phyloP scores from a whole-genome alignment of 2,888 invertebrate species.

The Criorhina ranunculi region DNA sequence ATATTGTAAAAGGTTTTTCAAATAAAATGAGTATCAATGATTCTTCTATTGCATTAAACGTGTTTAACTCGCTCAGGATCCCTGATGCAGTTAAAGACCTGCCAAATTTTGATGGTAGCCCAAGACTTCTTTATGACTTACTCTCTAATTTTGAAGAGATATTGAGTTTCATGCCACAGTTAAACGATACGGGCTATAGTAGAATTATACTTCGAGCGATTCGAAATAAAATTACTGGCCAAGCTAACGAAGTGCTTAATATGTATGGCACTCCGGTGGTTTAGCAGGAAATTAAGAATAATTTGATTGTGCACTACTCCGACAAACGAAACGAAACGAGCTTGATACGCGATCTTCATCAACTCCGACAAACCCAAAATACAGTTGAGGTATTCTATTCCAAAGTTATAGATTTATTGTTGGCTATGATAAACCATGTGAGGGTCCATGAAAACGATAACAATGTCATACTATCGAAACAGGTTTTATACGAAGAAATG shows the following conservation, averaged over 20 bases:
- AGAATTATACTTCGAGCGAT: conserved; percentile 64
- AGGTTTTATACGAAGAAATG: too few species aligned
- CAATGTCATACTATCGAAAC: conserved; percentile 64
- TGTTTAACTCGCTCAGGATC: conserved; percentile 40
- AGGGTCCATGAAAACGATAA: conserved; percentile 51
- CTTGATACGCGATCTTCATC: conserved; percentile 59
- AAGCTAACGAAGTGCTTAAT: conserved; percentile 72
- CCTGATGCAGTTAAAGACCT: conserved; percentile 70
- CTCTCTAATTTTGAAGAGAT: conserved; percentile 68
- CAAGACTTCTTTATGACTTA: conserved; percentile 49
- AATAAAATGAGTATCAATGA: too few species aligned
- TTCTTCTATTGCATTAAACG: background rate
- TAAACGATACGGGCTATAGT: conserved; percentile 42
- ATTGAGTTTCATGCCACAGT: conserved; percentile 17
- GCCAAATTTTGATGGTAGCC: conserved; percentile 48
- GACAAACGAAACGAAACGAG: too few species aligned
- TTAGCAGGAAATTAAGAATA: too few species aligned
- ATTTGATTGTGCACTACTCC: too few species aligned
- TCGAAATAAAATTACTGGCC: conserved; percentile 70
- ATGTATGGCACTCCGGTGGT: conserved; percentile 61
- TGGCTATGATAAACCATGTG: too few species aligned
- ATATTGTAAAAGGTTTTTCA: too few species aligned
- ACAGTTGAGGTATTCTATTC: conserved; percentile 43
- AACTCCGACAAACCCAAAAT: conserved; percentile 48
- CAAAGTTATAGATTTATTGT: background rate